Conservation (phyloP, 2,888 invertebrate species). For the Osedax fenrisi region DNA sequence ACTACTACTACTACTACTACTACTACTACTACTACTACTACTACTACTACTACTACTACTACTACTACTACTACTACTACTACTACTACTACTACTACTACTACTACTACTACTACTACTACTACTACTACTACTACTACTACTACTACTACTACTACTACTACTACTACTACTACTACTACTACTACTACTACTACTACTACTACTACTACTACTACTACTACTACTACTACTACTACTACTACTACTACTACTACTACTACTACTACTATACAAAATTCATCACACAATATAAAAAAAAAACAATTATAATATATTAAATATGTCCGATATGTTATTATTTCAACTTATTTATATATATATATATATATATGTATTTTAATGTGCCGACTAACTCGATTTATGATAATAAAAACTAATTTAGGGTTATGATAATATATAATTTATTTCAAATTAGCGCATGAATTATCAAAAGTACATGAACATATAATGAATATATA, state of each 20-base stretch:
- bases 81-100: not conserved
- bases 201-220: not conserved
- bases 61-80: not conserved
- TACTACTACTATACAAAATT: not conserved
- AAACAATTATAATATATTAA: too few species aligned
- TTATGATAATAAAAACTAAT: too few species aligned
- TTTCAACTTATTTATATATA: too few species aligned
- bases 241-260: not conserved
- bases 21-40: not conserved
- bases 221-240: conserved; percentile 2
- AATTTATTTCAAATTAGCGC: too few species aligned
- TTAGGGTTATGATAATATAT: too few species aligned
- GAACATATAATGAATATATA: too few species aligned
- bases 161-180: not conserved
- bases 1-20: conserved; percentile 2
- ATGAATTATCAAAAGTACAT: too few species aligned
- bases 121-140: not conserved
- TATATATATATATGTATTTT: too few species aligned
- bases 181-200: conserved; percentile 2
- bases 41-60: not conserved
- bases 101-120: not conserved
- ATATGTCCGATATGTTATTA: too few species aligned
- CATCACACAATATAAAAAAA: not conserved
- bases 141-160: conserved; percentile 2
- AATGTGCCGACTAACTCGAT: too few species aligned